Base-by-base conservation (phyloP, 2,113 vertebrate genomes). In the Semicossyphus pulcher region DNA sequence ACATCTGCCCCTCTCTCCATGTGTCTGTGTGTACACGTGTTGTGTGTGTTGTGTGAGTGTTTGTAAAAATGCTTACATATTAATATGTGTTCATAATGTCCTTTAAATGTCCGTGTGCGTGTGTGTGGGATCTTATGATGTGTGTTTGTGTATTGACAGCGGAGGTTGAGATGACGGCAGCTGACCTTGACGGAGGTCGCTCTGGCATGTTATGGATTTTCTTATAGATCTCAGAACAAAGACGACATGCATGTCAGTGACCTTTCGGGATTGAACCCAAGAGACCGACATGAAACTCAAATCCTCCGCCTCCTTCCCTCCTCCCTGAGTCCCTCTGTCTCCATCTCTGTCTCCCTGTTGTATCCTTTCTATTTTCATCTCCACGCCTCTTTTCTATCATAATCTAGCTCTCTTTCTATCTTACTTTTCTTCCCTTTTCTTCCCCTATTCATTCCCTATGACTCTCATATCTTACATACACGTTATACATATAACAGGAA, bases 101-200 rank as follows among this genome's bases (percentile, higher is more conserved):
- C 23, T 51, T 36, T 0, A 4, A 28, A 6, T 20, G n/a, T 44
- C 23, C 15, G 3, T 16, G 71, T 4, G 66, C 29, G 41, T 4
- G 66, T 34, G 41, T 68, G 10, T 44, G 51, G 5, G 59, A 41
- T 14, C 36, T 45, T 42, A 0, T 9, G 5, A 20, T 0, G 51
- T 45, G 62, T 76, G 61, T 77, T 25, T 72, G 65, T 58, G 57
- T 70, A 3, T 49, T 3, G 72, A 64, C 63, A 23, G 76, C 9
- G 36, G 81, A 85, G 87, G 83, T 74, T 86, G 83, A 89, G 87
- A 86, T 26, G 86, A 81, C 63, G 39, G 81, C 79, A 54, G 66
- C 15, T 8, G 37, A 31, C 51, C 48, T 36, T 6, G 57, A 64
- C 23, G 60, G 10, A 39, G 9, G 59, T 51, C 21, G 1, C 20